These are phyloP conservation scores for Eulemur mongoz DNA, from an alignment of 2,797 vertebrate species.

Conservation along the genomic window DNA sequence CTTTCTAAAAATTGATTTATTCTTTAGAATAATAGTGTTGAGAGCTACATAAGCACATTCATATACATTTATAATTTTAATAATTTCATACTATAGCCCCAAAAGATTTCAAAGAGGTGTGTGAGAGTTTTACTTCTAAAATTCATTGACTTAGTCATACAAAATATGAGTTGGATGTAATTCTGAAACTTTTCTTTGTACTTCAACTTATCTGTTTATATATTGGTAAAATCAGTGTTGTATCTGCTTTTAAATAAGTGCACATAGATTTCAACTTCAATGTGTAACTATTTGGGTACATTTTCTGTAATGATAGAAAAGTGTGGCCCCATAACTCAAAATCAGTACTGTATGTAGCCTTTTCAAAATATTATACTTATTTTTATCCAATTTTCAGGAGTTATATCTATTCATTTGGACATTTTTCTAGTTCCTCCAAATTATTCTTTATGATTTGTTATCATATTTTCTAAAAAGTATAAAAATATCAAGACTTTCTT, in stretches of 20 bases:
- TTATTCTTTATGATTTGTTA: conserved; percentile 27
- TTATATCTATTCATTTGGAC: not conserved
- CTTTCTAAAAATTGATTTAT: not conserved
- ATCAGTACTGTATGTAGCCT: not conserved
- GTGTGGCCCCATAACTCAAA: not conserved
- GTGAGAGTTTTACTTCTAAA: not conserved
- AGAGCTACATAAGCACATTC: not conserved
- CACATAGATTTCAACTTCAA: not conserved
- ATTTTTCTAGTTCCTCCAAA: not conserved
- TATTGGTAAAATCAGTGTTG: not conserved
- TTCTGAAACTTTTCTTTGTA: not conserved
- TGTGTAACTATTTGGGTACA: not conserved
- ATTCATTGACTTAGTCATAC: not conserved
- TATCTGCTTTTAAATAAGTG: not conserved
- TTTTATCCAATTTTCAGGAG: not conserved
- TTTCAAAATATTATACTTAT: not conserved
- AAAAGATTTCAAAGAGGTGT: not conserved
- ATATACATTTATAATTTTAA: not conserved
- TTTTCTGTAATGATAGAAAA: not conserved
- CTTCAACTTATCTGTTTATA: not conserved
- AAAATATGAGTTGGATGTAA: not conserved
- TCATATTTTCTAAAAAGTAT: not conserved
- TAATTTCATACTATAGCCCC: not conserved
- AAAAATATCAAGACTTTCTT: not conserved
- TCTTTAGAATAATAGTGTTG: not conserved